Evolutionary conservation across 2,113 vertebrate species (phyloP), one percentile per base, ranked within the genome.

Genomic region (Rhinoderma darwinii): DNA sequence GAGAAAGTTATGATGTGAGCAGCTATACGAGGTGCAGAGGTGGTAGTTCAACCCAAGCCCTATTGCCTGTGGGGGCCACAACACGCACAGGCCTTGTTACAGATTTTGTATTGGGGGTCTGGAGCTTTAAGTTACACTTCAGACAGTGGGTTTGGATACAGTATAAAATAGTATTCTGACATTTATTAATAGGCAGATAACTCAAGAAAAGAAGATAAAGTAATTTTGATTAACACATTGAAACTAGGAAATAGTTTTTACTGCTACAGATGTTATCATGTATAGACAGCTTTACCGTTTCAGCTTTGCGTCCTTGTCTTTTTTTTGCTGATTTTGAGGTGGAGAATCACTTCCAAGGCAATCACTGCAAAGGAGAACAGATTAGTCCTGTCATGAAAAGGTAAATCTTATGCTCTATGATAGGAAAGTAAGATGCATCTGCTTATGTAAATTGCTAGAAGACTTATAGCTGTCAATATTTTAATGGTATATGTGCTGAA

Each of bases 281-380:
- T 63, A 63, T 72, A 4, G 20, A 72, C 22, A 39, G 2, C 10
- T 18, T 59, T 84, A 84, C 83, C 83, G 35, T 75, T 84, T 84
- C 14, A 74, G 37, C 37, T 84, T 74, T 44, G 32, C 22, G 9
- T 84, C 83, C 37, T 84, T 84, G 20, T 74, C 37, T 35, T 74
- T 30, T n/a, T 61, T 51, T 30, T 56, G 22, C 14, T 84, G 50
- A 14, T 4, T 84, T 8, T 43, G 50, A 2, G 83, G 22, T 86
- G 59, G 61, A 56, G 61, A 61, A 72, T 37, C 7, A 35, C 18
- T 54, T 78, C 70, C 84, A 80, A 63, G 37, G 22, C 25, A 41
- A 10, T 78, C 61, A 39, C 84, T 86, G 59, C n/a, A 86, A n/a
- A 30, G 39, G 43, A 79, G n/a, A 68, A 6, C 5, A 59, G 32